Evolutionary conservation across 92 coral and sea anemone genomes (phyloP), one percentile per base, ranked within the genome.

Genomic region (Porites cylindrica): DNA sequence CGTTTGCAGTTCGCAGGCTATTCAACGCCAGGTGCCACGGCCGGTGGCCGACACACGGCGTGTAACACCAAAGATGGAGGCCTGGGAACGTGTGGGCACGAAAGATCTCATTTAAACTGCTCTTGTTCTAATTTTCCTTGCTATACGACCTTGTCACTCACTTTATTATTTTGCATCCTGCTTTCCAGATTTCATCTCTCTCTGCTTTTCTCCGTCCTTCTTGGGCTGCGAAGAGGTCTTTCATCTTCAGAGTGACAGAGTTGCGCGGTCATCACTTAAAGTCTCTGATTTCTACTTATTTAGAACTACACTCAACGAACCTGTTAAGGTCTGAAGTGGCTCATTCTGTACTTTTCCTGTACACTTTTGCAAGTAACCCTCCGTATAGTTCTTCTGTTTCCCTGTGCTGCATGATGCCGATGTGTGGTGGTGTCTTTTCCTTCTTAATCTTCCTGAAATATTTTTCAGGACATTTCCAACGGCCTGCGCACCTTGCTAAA

Each of bases 151-250:
- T 67, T 56, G 7, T 38, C 5, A 8, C 65, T 58, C 10, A 21
- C 47, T 58, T 58, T 72, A 51, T 47, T 19, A 6, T 53, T 73
- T 6, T 63, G 12, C 47, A 9, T 63, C 65, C 58, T 38, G 65
- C 51, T 75, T 73, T 74, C 78, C 73, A 83, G 83, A 47, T 69
- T 21, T 88, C 12, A 32, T 19, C 43, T 32, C 29, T 1, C 50
- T 24, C 56, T 82, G 56, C 20, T 7, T 69, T 38, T 23, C 19
- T 70, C 5, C 18, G 21, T 56, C 26, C 51, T n/a, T 82, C 26
- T 19, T 59, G 64, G 18, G n/a, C 20, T 3, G 7, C 43, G 59
- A 7, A 70, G 67, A 26, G 84, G 10, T 24, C 76, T 38, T 18
- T 17, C 72, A 38, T 78, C 77, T 19, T 26, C n/a, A 29, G 60